Base-by-base conservation (phyloP, 2,113 vertebrate genomes). In the Lates calcarifer region DNA sequence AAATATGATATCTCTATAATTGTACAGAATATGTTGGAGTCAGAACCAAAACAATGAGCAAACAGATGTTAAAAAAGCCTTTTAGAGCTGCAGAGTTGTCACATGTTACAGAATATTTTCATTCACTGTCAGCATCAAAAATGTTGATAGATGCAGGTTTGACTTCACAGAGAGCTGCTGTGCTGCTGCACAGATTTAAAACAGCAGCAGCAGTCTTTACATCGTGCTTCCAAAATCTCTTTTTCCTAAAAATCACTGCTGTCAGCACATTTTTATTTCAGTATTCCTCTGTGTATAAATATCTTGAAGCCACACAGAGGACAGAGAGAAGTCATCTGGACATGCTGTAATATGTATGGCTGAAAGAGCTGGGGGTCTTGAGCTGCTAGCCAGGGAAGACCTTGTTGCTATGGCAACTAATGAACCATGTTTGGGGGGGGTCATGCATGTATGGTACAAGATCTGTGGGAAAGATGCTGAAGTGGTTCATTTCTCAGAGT, bases 351-450 rank as follows among this genome's bases (percentile, higher is more conserved):
- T 28, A 53, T 64, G 75, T n/a, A 15, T 1, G 33, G 68, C 1
- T 12, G 75, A 33, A 56, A 58, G 84, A 79, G 77, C 33, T 3
- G 61, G 64, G 75, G 86, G 81, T 74, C 81, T 81, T 5, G 14
- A 35, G 56, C 63, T 65, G 71, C 41, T 60, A 20, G 55, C 67
- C 49, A 74, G 80, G 79, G 71, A 85, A 83, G 68, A 72, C 87
- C 71, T 45, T 69, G 89, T 91, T 92, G 66, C 89, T 39, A 84
- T 90, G 85, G 89, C 26, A 83, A 89, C 88, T 31, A 81, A 87
- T 85, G 80, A 79, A 62, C 75, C 84, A 67, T 75, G 76, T 60
- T 55, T 41, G 55, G 60, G 41, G 41, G 18, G 61, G 70, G 37
- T 66, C 70, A 58, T 58, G 74, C 41, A 61, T 82, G 62, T 41